These are phyloP conservation scores for Tetraneura akinire DNA, from an alignment of 1,140 invertebrate species.

Conservation along the genomic window DNA sequence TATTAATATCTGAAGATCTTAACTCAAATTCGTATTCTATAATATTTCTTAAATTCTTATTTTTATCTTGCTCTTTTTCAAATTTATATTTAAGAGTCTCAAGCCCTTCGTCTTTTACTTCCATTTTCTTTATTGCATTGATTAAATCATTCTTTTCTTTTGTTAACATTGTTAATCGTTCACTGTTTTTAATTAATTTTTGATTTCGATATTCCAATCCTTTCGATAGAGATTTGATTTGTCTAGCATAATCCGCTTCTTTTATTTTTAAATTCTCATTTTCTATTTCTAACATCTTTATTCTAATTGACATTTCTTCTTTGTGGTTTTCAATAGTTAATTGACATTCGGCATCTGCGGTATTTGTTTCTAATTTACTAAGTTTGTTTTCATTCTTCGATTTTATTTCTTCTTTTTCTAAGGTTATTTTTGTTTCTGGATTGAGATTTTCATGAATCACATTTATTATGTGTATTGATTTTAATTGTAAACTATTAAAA, in stretches of 20 bases:
- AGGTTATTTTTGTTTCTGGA: not conserved
- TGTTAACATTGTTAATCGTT: not conserved
- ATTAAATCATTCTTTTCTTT: constrained; percentile 44
- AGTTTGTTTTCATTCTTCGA: not conserved
- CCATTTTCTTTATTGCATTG: constrained; percentile 3
- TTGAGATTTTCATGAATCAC: not conserved
- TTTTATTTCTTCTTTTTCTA: not conserved
- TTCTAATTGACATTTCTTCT: not conserved
- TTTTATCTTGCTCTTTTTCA: not conserved
- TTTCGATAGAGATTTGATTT: constrained; percentile 16
- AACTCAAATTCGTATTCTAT: not conserved
- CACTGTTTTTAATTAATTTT: constrained; percentile 2
- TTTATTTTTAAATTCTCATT: constrained; percentile 17
- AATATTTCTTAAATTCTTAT: not conserved
- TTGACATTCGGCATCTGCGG: not conserved
- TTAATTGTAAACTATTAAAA: not conserved
- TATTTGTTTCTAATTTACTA: not conserved
- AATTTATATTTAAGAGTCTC: not conserved
- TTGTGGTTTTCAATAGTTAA: not conserved
- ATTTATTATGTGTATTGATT: constrained; percentile 14
- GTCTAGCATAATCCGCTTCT: not conserved
- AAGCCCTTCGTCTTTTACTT: constrained; percentile 2
- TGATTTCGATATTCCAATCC: not conserved
- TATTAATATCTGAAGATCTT: not conserved
- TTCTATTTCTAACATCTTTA: constrained; percentile 25